Evolutionary conservation across 64 coral and sea anemone genomes (phyloP).

Genomic region (Cladopsammia gracilis): DNA sequence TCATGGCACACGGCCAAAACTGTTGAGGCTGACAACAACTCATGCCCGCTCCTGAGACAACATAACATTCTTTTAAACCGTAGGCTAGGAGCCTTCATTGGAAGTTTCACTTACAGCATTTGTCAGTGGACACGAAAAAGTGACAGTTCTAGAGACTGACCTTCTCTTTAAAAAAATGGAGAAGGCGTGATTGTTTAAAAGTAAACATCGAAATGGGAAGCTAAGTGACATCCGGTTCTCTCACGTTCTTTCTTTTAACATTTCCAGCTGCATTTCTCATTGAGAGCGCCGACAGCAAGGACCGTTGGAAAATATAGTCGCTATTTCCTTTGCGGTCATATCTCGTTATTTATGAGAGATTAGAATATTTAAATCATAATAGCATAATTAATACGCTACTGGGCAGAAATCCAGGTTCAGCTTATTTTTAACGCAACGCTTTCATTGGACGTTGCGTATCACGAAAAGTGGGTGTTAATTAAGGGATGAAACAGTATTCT

Average conservation of each 20-base stretch:
- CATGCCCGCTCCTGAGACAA: too few species aligned
- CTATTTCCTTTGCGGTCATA: neutral
- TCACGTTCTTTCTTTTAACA: neutral
- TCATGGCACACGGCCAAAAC: too few species aligned
- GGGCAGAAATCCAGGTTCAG: neutral
- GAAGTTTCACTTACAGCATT: too few species aligned
- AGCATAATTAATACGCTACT: neutral
- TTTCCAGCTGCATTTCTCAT: too few species aligned
- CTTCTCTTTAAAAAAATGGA: neutral
- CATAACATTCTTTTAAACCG: too few species aligned
- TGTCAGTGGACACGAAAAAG: too few species aligned
- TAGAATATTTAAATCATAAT: neutral
- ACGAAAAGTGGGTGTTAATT: conserved; percentile 42
- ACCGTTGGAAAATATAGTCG: neutral
- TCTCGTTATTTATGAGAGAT: neutral
- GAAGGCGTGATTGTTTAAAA: conserved; percentile 1
- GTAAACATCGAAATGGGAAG: conserved; percentile 5
- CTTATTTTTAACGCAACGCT: neutral
- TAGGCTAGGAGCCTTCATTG: too few species aligned
- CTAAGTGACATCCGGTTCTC: neutral
- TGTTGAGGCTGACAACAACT: too few species aligned
- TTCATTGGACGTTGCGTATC: neutral
- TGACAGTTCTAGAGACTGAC: too few species aligned
- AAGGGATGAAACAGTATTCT: neutral
- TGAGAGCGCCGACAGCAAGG: neutral